Evolutionary conservation across 2,888 invertebrate genomes (phyloP), one percentile per base, ranked within the genome.

Genomic region (Xylocampa areola): DNA sequence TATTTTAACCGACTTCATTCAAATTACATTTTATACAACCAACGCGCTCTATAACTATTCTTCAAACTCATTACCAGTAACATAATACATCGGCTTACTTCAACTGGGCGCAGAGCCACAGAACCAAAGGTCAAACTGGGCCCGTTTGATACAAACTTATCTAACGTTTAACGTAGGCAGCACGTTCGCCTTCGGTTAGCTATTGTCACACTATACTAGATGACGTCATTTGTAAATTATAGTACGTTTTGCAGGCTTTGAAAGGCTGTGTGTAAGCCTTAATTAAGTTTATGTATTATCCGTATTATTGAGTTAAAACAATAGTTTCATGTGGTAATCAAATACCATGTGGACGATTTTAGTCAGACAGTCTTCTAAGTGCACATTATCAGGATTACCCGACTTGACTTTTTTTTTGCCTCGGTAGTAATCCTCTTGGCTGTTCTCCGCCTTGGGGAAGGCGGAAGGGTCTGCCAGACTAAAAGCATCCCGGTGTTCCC

Each of bases 71-170:
- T 23, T 7, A 2, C 37, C 19, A 19, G 71, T 70, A 66, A 70
- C 50, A 70, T 50, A 30, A 70, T 65, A 66, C 58, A 43, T 50
- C 17, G 37, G 1, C 32, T 23, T 33, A 43, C 57, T 47, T 37
- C 11, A 45, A 41, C 41, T 68, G 43, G 45, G 23, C 70, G 44
- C 39, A 45, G 32, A 48, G 54, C 37, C 32, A 35, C 55, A 57
- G 71, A 50, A 57, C 29, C 66, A 66, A 66, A 66, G 66, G 71
- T 66, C 71, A 70, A 14, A 27, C 36, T 27, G 13, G 48, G 70
- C 41, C 49, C 45, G 50, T 50, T 70, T 65, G 58, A 66, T 70
- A 58, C 66, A 29, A 44, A 70, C 36, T 39, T 65, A 66, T 70
- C 35, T 5, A 65, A 44, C 14, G 35, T 23, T 37, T 36, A 27